Conservation (phyloP, 2,797 vertebrate genomes). For the Crypturellus tataupa region DNA sequence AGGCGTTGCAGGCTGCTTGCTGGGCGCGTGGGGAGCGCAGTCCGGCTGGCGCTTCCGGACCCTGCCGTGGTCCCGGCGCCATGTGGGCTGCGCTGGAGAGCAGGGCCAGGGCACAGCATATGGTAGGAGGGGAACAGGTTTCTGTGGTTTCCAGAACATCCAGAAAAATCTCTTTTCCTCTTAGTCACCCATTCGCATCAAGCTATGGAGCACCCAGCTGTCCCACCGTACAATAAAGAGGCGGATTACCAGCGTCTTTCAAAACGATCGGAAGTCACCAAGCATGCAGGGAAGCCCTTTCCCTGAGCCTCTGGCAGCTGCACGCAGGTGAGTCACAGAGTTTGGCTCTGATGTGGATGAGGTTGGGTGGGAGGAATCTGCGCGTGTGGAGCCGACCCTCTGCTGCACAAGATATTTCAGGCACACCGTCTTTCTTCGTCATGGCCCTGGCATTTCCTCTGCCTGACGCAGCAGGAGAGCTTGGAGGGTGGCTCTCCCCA, state of each 20-base stretch:
- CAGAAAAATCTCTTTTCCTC: neutral
- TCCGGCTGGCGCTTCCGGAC: neutral
- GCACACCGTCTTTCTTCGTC: neutral
- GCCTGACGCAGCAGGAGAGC: neutral
- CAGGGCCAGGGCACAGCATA: rapidly evolving
- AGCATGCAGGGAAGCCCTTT: neutral
- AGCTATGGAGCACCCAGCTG: rapidly evolving
- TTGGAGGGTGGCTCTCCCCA: neutral
- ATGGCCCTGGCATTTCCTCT: neutral
- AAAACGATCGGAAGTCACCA: neutral
- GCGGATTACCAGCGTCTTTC: neutral
- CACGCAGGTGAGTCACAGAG: neutral
- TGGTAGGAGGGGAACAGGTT: neutral
- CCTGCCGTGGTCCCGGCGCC: neutral
- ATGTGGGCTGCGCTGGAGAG: neutral
- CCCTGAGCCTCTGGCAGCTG: neutral
- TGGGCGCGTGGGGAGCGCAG: too few relatives aligned
- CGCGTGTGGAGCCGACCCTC: neutral
- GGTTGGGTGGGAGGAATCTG: neutral
- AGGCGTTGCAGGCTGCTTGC: neutral
- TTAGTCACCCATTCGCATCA: rapidly evolving
- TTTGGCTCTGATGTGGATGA: neutral
- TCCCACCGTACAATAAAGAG: neutral
- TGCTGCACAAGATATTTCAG: rapidly evolving
- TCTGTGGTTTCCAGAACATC: neutral